phyloP scores from a whole-genome alignment of 2,113 vertebrate genomes.

The Gnathonemus longibarbis region DNA sequence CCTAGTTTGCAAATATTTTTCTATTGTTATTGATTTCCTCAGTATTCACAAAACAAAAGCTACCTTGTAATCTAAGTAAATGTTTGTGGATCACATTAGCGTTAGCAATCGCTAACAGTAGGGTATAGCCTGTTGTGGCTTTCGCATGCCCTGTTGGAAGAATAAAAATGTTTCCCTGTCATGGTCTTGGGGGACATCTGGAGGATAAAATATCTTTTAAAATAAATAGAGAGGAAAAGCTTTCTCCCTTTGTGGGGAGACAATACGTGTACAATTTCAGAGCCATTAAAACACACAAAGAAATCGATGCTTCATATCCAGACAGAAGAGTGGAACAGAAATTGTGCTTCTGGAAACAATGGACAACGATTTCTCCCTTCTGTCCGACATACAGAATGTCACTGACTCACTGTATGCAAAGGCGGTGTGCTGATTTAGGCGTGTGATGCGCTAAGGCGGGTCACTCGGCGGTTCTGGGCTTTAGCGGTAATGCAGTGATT shows the following conservation, averaged over 20 bases:
- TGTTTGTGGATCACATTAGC: background rate
- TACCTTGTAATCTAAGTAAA: background rate
- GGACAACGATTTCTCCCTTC: constrained; percentile 32
- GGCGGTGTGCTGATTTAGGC: background rate
- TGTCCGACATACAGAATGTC: background rate
- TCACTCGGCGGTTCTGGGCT: background rate
- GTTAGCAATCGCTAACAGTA: background rate
- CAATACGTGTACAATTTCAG: background rate
- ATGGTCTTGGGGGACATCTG: background rate
- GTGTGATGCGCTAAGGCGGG: background rate
- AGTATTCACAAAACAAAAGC: background rate
- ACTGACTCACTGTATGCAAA: background rate
- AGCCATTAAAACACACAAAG: background rate
- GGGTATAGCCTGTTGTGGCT: background rate
- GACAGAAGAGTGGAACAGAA: constrained; percentile 23
- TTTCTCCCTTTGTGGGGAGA: background rate
- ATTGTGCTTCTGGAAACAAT: constrained; percentile 9
- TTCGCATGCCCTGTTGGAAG: background rate
- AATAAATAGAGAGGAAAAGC: constrained; percentile 3
- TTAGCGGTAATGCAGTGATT: constrained; percentile 6
- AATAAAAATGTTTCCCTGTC: background rate
- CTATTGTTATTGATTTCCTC: background rate
- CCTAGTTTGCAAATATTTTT: background rate
- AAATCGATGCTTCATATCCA: background rate
- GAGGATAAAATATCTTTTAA: background rate